These are phyloP conservation scores for Tanytarsus gracilentus DNA, from an alignment of 2,888 invertebrate genomes.

Conservation along the genomic window DNA sequence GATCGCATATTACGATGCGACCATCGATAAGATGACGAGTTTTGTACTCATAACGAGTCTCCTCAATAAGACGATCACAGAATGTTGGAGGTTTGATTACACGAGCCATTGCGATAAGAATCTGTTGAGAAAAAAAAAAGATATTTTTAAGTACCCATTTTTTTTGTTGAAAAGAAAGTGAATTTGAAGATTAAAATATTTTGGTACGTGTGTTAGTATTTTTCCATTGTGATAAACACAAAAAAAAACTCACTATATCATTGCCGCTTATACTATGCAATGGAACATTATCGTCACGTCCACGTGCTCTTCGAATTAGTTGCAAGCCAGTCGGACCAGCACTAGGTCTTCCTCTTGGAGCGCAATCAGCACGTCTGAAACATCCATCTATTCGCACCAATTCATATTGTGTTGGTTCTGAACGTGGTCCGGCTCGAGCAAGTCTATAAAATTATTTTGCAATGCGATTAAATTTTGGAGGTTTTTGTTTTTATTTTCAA, in stretches of 20 bases:
- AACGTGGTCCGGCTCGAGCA: constrained; percentile 59
- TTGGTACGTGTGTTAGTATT: not conserved
- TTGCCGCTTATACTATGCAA: constrained; percentile 48
- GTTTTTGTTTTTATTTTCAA: no score
- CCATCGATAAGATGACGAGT: constrained; percentile 85
- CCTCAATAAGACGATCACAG: constrained; percentile 55
- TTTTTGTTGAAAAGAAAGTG: not conserved
- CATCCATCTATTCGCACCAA: constrained; percentile 59
- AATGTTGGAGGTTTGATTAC: constrained; percentile 61
- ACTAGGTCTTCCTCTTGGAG: constrained; percentile 46
- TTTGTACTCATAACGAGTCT: constrained; percentile 74
- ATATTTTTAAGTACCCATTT: constrained; percentile 5
- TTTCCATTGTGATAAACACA: constrained; percentile 40
- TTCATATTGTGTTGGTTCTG: constrained; percentile 63
- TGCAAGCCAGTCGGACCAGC: constrained; percentile 41
- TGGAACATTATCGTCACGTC: constrained; percentile 48
- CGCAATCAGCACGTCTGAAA: constrained; percentile 50
- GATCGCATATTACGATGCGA: constrained; percentile 81
- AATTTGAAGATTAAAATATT: constrained; percentile 1
- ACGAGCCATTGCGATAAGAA: constrained; percentile 65
- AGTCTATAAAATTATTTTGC: constrained; percentile 51
- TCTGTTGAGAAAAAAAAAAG: constrained; percentile 37
- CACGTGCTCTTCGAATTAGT: constrained; percentile 46
- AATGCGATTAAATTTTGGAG: constrained; percentile 41
- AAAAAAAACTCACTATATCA: constrained; percentile 46